Conservation (phyloP, 2,888 invertebrate species). For the Macrophya annulata region DNA sequence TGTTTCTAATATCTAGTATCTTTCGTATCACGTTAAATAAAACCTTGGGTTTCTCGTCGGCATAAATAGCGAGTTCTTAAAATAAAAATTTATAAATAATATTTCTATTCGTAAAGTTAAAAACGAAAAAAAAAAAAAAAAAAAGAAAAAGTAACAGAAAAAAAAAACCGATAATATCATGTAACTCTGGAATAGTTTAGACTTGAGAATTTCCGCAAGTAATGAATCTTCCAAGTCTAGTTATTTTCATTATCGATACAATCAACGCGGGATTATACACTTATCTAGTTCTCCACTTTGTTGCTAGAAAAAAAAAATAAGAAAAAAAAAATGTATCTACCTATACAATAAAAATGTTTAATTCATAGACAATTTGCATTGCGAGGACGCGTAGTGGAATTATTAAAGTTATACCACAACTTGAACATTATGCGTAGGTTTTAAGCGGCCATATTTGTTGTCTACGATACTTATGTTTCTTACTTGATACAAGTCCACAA, state of each 20-base stretch:
- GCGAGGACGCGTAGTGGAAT: conserved; percentile 43
- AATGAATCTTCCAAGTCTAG: not conserved
- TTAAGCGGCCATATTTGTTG: conserved; percentile 40
- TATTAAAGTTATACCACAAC: conserved; percentile 21
- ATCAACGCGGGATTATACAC: not conserved
- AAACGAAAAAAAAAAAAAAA: not conserved
- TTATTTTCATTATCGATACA: not conserved
- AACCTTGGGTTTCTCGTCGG: not conserved
- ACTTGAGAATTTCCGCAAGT: conserved; percentile 4
- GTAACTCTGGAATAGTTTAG: not conserved
- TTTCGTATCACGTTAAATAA: not conserved
- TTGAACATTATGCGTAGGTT: conserved; percentile 29
- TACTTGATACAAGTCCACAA: not conserved
- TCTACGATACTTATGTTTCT: conserved; percentile 18
- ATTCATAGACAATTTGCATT: conserved; percentile 42
- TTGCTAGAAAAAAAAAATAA: not conserved
- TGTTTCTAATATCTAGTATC: not conserved
- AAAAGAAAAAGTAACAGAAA: too few species aligned
- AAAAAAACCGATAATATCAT: not conserved
- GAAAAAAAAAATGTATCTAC: not conserved
- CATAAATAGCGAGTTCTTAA: conserved; percentile 2
- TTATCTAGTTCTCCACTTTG: not conserved
- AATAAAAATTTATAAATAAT: conserved; percentile 47
- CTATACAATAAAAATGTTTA: conserved; percentile 6
- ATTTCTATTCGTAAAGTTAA: conserved; percentile 15